Base-by-base conservation (phyloP, 2,888 invertebrate genomes). In the Leucoptera coffeella region DNA sequence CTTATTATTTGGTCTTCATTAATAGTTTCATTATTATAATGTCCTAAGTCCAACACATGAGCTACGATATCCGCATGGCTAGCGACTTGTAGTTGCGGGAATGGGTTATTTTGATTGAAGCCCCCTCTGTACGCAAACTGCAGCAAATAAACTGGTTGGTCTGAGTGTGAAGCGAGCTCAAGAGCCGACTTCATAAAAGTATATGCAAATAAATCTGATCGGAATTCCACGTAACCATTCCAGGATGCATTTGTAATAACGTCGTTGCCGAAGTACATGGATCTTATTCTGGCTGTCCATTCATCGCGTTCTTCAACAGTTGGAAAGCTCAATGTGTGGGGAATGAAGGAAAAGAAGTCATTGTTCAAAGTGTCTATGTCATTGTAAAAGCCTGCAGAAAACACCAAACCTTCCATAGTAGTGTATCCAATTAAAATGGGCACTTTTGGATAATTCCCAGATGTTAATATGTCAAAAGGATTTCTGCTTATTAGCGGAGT, bases 51-150 rank as follows among this genome's bases (percentile, higher is more conserved):
- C 14, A 28, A 19, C 3, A 24, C 23, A 14, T 28, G 20, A 3
- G 19, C 12, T 8, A 22, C 23, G n/a, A 28, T 15, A 13, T 28
- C 28, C n/a, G 28, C 14, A 14, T 28, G 28, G 9, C 19, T 15
- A 4, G 24, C 28, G 10, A 13, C 24, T 4, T 5, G 7, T 4
- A 22, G 10, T 7, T 20, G 9, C 2, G 21, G 14, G n/a, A n/a
- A 10, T 13, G 17, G 5, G 12, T 23, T 23, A 2, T 14, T n/a
- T 15, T 26, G 26, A 7, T 20, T 20, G 14, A 20, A 26, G 9
- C 20, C 26, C 5, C 23, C 28, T 19, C 9, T 13, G 14, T 23
- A 20, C 5, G 19, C 8, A 23, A 28, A 28, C 17, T 28, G 23
- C 23, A 28, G 17, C 11, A 28, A 7, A 12, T 28, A 28, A 11